A percentile compares a stretch with the other conserved stretches of the same genome.
Evolutionary conservation across 1,140 invertebrate genomes (phyloP).

Genomic region (Hyposmocoma kahamanoa): DNA sequence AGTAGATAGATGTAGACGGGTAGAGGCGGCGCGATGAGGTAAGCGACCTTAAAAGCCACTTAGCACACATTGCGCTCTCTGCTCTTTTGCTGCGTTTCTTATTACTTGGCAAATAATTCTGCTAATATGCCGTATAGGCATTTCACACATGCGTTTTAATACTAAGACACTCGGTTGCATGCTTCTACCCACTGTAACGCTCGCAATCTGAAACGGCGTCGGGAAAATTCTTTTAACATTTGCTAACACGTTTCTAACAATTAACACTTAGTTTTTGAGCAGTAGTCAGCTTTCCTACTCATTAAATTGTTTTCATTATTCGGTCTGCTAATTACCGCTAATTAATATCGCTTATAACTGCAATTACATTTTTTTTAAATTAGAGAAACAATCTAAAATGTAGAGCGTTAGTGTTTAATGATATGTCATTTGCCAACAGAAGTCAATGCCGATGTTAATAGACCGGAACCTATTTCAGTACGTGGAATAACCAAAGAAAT

Average conservation of each 20-base stretch:
- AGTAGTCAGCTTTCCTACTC: background rate
- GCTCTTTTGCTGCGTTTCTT: constrained; percentile 54
- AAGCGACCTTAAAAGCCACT: constrained; percentile 71
- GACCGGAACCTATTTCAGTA: background rate
- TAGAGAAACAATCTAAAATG: background rate
- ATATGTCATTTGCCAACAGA: no score
- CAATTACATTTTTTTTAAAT: background rate
- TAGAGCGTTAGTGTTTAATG: no score
- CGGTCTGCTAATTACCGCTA: background rate
- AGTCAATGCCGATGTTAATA: no score
- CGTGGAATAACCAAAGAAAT: background rate
- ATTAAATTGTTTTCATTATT: background rate
- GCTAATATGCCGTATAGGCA: constrained; percentile 21
- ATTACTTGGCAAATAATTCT: constrained; percentile 58
- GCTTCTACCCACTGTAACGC: no score
- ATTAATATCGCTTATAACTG: background rate
- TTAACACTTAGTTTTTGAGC: background rate
- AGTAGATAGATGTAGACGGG: constrained; percentile 29
- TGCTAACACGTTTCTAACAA: background rate
- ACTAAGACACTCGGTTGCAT: no score
- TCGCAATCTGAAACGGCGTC: no score
- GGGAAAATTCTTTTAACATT: no score
- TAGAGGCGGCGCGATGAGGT: constrained; percentile 56
- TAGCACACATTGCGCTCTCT: constrained; percentile 46
- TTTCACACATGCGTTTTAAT: constrained; percentile 2